These are phyloP conservation scores for Biston betularia DNA, from an alignment of 2,888 invertebrate species.

Conservation along the genomic window DNA sequence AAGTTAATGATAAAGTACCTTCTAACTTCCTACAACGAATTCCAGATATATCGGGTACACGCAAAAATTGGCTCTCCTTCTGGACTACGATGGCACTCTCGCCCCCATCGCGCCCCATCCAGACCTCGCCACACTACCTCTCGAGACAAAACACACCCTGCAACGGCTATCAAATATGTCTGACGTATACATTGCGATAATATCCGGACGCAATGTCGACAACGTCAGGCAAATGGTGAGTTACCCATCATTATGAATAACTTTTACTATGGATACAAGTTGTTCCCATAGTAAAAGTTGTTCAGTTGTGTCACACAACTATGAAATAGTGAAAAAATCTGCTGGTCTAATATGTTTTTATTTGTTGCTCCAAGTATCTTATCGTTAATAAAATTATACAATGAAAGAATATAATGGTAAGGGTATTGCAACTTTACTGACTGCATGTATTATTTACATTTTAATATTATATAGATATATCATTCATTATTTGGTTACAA, in stretches of 20 bases:
- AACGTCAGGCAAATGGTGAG: slow-evolving; percentile 95
- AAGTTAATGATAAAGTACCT: not conserved
- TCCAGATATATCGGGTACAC: slow-evolving; percentile 93
- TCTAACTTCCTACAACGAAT: slow-evolving; percentile 17
- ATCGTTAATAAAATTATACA: too few relatives aligned
- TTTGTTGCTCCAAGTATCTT: too few relatives aligned
- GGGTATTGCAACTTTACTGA: too few relatives aligned
- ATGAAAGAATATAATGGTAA: too few relatives aligned
- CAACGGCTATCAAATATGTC: slow-evolving; percentile 93
- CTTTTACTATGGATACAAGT: too few relatives aligned
- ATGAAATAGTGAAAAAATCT: too few relatives aligned
- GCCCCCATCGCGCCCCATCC: slow-evolving; percentile 96
- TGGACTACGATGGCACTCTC: slow-evolving; percentile 96
- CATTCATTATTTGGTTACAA: too few relatives aligned
- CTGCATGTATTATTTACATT: too few relatives aligned
- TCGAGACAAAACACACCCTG: slow-evolving; percentile 94
- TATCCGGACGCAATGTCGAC: slow-evolving; percentile 94
- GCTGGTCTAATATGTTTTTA: too few relatives aligned
- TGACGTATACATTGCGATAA: slow-evolving; percentile 94
- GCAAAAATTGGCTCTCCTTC: slow-evolving; percentile 92
- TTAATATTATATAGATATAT: too few relatives aligned
- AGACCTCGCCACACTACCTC: slow-evolving; percentile 93
- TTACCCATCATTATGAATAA: not conserved
- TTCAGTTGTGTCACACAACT: too few relatives aligned
- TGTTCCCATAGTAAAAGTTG: too few relatives aligned